Evolutionary conservation across 2,797 vertebrate species (phyloP).

Genomic region (Spheniscus humboldti): DNA sequence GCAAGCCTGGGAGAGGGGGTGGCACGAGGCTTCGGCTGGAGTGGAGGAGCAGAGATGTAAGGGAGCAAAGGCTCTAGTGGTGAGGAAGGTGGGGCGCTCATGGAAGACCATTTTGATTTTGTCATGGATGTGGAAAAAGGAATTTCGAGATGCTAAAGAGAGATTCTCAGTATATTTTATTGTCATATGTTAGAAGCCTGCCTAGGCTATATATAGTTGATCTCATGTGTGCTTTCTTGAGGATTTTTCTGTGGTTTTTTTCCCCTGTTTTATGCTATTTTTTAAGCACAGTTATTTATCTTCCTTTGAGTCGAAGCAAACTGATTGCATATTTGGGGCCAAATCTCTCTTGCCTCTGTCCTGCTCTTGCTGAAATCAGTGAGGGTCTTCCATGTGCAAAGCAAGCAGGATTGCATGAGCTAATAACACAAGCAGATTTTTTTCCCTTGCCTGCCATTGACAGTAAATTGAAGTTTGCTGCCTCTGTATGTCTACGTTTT

Average conservation of each 20-base stretch:
- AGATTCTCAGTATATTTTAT: neutral
- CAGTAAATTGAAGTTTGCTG: neutral
- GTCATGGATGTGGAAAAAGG: fast-evolving
- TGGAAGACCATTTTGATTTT: neutral
- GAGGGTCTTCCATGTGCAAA: neutral
- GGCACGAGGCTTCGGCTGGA: neutral
- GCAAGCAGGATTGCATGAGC: neutral
- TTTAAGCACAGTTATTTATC: neutral
- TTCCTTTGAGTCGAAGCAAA: neutral
- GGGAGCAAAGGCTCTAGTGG: neutral
- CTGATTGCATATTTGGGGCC: fast-evolving
- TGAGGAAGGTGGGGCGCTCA: neutral
- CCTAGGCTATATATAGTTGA: neutral
- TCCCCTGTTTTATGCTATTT: fast-evolving
- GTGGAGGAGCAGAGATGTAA: neutral
- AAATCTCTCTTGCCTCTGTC: neutral
- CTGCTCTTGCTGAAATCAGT: neutral
- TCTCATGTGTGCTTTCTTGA: neutral
- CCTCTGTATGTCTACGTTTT: neutral
- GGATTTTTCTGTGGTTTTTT: neutral
- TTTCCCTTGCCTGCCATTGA: neutral
- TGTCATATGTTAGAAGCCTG: neutral
- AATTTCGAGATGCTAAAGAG: neutral
- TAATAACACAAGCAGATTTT: neutral
- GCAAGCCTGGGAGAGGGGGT: neutral